Conservation (phyloP, 2,113 vertebrate genomes). For the Grammomys dolichurus region DNA sequence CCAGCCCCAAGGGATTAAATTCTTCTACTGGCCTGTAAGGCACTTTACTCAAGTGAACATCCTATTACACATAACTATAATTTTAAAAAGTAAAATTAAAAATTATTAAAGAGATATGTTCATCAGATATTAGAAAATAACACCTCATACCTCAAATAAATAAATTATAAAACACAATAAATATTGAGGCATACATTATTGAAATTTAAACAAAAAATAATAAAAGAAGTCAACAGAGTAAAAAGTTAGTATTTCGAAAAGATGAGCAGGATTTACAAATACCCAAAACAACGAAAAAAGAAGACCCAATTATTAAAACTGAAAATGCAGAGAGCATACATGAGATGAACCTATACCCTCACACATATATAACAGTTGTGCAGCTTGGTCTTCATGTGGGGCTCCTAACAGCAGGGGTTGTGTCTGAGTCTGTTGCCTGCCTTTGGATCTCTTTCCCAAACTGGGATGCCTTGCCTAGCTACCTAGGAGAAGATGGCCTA, state of each 20-base stretch:
- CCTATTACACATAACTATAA: not conserved
- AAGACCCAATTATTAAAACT: not conserved
- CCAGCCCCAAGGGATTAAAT: not conserved
- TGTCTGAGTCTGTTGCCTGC: too few species aligned
- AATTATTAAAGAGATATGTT: not conserved
- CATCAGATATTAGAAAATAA: not conserved
- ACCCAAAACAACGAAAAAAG: not conserved
- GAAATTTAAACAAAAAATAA: not conserved
- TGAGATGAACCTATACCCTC: too few species aligned
- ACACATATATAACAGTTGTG: too few species aligned
- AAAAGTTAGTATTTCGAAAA: not conserved
- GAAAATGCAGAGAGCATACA: not conserved
- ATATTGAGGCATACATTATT: not conserved
- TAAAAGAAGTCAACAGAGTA: not conserved
- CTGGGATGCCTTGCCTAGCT: too few species aligned
- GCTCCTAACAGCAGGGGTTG: too few species aligned
- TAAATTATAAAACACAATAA: not conserved
- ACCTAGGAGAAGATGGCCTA: too few species aligned
- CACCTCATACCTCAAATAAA: not conserved
- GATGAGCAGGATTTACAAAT: not conserved
- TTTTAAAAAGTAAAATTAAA: not conserved
- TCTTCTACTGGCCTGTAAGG: not conserved
- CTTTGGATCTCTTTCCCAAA: too few species aligned
- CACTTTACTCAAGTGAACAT: not conserved
- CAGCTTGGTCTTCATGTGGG: too few species aligned